These are phyloP conservation scores for Tetrapedia diversipes DNA, from an alignment of 2,888 invertebrate species.

Conservation along the genomic window DNA sequence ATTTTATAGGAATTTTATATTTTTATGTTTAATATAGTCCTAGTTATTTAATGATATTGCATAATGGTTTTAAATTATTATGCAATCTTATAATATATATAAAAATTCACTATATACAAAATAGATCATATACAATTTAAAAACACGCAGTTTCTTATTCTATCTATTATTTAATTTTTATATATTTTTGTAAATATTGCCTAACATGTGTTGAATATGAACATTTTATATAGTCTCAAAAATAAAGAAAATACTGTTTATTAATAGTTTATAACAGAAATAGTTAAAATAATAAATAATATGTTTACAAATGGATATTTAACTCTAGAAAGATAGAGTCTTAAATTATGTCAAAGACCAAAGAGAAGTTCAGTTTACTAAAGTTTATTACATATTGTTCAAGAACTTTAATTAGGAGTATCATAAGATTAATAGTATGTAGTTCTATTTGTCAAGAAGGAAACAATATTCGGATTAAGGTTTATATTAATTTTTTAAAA, in stretches of 20 bases:
- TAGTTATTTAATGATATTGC: slow-evolving; percentile 28
- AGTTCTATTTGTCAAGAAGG: too few species aligned
- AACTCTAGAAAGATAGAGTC: too few species aligned
- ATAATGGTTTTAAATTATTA: slow-evolving; percentile 30
- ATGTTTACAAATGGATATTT: neutral
- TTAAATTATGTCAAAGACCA: too few species aligned
- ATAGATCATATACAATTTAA: slow-evolving; percentile 56
- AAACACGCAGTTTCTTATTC: slow-evolving; percentile 37
- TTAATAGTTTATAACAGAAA: slow-evolving; percentile 18
- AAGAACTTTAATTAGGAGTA: too few species aligned
- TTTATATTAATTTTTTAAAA: too few species aligned
- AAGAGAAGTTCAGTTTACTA: too few species aligned
- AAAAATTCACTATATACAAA: slow-evolving; percentile 66
- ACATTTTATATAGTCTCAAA: slow-evolving; percentile 18
- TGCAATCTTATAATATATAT: slow-evolving; percentile 50
- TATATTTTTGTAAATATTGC: slow-evolving; percentile 16
- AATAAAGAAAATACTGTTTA: slow-evolving; percentile 19
- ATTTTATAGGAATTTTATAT: slow-evolving; percentile 39
- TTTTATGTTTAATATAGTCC: slow-evolving; percentile 26
- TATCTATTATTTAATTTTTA: slow-evolving; percentile 27
- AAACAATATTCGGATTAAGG: too few species aligned
- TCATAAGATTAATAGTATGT: too few species aligned
- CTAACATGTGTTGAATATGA: slow-evolving; percentile 16
- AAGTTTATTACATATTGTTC: too few species aligned
- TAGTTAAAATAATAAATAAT: slow-evolving; percentile 19